Evolutionary conservation across 2,113 vertebrate genomes (phyloP), one percentile per base, ranked within the genome.

Genomic region (Hiodon tergisus): DNA sequence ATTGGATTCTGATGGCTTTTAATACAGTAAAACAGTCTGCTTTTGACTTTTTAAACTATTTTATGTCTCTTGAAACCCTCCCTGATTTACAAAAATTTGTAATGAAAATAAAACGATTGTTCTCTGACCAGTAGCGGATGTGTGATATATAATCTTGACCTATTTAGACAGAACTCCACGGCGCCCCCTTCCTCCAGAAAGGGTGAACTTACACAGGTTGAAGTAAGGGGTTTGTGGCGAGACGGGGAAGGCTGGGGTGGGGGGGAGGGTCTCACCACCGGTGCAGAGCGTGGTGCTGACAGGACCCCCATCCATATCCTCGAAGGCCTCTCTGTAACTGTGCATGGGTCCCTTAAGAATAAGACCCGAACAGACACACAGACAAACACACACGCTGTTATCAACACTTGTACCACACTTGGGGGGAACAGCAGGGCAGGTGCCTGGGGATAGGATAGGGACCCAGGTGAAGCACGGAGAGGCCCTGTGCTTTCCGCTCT

Each of bases 241-340:
- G 81, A 89, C 76, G 1, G 91, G 91, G 83, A 93, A 93, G 81
- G 89, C 87, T 85, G 92, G 92, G 91, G 85, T 93, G 82, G 87
- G 89, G 88, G 88, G 83, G 84, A 89, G 89, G 87, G 81, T 92
- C 96, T 98, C 94, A 98, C 96, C 95, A 85, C 93, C 95, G 83
- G 82, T 77, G 82, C 86, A 76, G 73, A 93, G 87, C 53, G 91
- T 89, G 54, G 94, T 94, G 82, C 92, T 95, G 79, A 85, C 80
- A 0, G 91, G 89, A 13, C 89, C 86, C 71, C 92, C 90, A 3
- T 98, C 96, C 83, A 95, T 89, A 84, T 98, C 97, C 82, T 99
- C 97, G 0, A 98, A 99, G 72, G 97, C 97, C 72, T 99, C 97
- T 71, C 94, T 94, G 89, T 99, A 99, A 87, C 97, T 99, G 86